Conservation (phyloP, 2,888 invertebrate genomes). For the Lissonota sp. region DNA sequence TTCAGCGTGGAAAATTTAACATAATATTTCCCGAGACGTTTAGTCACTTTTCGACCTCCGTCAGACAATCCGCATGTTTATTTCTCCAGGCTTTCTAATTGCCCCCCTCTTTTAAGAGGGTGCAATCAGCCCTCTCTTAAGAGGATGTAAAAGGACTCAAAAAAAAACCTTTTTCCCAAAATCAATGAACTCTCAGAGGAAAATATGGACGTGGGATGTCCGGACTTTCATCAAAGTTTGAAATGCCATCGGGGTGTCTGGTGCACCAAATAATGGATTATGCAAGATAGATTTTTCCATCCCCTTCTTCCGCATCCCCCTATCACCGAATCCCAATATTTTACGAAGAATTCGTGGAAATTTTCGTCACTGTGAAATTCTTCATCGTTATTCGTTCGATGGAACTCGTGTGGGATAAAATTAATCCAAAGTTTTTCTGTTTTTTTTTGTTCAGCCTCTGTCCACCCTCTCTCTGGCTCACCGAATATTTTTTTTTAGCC, state of each 20-base stretch:
- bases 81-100: no score
- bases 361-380: slow-evolving; percentile 35
- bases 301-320: neutral
- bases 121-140: no score
- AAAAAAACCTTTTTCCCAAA: no score
- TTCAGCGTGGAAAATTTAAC: slow-evolving; percentile 21
- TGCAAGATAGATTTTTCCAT: slow-evolving; percentile 14
- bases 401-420: slow-evolving; percentile 26
- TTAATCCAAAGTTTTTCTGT: slow-evolving; percentile 8
- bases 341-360: slow-evolving; percentile 35
- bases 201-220: no score
- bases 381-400: slow-evolving; percentile 38
- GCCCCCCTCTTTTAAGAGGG: no score
- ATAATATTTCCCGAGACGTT: slow-evolving; percentile 22
- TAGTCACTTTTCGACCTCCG: no score
- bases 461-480: neutral
- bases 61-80: no score
- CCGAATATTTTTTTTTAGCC: slow-evolving; percentile 38
- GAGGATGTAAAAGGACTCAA: no score
- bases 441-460: neutral
- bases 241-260: slow-evolving; percentile 45
- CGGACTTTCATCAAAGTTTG: slow-evolving; percentile 33
- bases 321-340: neutral
- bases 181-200: no score
- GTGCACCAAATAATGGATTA: neutral